These are phyloP conservation scores for Picathartes gymnocephalus DNA, from an alignment of 2,113 vertebrate species.

Conservation along the genomic window DNA sequence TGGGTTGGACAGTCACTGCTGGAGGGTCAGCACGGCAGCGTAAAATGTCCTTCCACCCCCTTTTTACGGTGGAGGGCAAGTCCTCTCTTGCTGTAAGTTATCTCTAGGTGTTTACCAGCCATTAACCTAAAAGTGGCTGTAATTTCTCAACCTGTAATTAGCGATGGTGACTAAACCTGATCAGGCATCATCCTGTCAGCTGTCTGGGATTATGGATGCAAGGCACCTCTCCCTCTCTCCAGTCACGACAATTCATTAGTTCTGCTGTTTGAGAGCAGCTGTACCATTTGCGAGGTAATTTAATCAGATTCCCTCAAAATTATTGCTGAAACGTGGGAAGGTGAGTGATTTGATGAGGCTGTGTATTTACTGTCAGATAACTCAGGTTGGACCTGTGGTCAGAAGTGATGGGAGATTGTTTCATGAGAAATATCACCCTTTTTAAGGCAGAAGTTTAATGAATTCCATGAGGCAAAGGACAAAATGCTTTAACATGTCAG, in stretches of 20 bases:
- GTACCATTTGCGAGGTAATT: conserved; percentile 70
- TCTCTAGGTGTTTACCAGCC: conserved; percentile 55
- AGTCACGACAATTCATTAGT: conserved; percentile 73
- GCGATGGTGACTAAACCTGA: conserved; percentile 40
- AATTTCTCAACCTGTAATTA: conserved; percentile 68
- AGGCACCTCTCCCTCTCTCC: conserved; percentile 49
- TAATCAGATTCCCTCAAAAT: conserved; percentile 69
- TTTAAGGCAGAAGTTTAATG: conserved; percentile 42
- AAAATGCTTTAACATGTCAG: conserved; percentile 17
- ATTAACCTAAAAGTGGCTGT: conserved; percentile 51
- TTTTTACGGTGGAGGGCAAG: background rate
- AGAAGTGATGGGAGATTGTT: conserved; percentile 52
- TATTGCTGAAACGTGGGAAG: conserved; percentile 46
- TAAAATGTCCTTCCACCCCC: background rate
- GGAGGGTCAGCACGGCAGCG: background rate
- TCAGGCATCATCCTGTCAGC: conserved; percentile 38
- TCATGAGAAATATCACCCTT: conserved; percentile 32
- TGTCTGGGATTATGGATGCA: conserved; percentile 45
- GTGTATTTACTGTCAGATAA: conserved; percentile 70
- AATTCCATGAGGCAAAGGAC: conserved; percentile 36
- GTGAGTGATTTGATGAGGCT: conserved; percentile 73
- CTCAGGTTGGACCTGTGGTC: conserved; percentile 52
- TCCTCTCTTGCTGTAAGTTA: background rate
- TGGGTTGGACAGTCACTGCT: background rate
- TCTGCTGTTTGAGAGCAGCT: conserved; percentile 72